Evolutionary conservation across 1,140 invertebrate genomes (phyloP).

Genomic region (Probaryconus sp.): DNA sequence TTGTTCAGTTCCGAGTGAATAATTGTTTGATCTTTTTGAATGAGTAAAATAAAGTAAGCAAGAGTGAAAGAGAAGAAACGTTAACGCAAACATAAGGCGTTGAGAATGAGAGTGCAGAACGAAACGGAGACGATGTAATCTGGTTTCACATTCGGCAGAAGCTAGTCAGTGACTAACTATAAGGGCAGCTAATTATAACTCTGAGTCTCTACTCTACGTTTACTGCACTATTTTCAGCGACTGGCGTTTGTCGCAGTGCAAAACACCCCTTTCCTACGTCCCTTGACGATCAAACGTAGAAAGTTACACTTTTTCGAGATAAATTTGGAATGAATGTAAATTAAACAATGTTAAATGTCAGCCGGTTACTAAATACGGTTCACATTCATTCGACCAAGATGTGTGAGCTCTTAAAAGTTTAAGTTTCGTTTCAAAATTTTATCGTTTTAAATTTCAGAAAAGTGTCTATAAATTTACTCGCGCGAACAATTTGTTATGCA

Average conservation of each 20-base stretch:
- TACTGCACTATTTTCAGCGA: slow-evolving; percentile 67
- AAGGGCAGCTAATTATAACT: slow-evolving; percentile 73
- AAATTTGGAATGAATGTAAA: slow-evolving; percentile 28
- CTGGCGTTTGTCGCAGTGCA: slow-evolving; percentile 66
- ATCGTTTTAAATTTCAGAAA: too few relatives aligned
- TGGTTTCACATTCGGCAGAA: slow-evolving; percentile 70
- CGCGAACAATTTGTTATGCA: too few relatives aligned
- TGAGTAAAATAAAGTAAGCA: slow-evolving; percentile 13
- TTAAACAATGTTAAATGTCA: slow-evolving; percentile 10
- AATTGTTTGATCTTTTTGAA: slow-evolving; percentile 1
- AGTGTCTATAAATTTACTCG: too few relatives aligned
- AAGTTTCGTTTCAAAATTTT: too few relatives aligned
- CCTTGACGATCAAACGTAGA: slow-evolving; percentile 34
- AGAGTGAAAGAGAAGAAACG: neutral
- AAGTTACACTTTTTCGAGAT: slow-evolving; percentile 26
- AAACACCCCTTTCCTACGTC: slow-evolving; percentile 57
- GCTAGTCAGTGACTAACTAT: slow-evolving; percentile 70
- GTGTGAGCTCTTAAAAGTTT: too few relatives aligned
- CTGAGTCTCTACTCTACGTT: slow-evolving; percentile 62
- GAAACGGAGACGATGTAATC: slow-evolving; percentile 56
- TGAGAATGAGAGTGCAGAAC: slow-evolving; percentile 13
- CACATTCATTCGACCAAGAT: neutral
- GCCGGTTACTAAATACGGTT: slow-evolving; percentile 15
- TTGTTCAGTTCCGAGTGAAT: neutral
- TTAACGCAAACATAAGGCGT: neutral